Conservation (phyloP, 2,888 invertebrate genomes). For the Spicauda simplicius region DNA sequence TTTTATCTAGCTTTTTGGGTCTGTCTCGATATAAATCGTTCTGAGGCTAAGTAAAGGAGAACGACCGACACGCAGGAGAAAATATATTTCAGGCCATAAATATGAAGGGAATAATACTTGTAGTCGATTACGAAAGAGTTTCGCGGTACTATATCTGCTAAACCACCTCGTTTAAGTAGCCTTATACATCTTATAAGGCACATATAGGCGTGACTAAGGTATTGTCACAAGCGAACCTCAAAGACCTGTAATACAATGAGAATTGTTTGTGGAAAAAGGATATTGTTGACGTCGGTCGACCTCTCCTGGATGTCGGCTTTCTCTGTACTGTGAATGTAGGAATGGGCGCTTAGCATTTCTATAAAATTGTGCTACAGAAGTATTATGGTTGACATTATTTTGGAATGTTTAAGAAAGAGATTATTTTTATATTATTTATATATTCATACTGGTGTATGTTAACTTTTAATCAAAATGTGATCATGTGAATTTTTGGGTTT, state of each 20-base stretch:
- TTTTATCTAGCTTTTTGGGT: conserved; percentile 26
- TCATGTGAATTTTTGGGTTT: not conserved
- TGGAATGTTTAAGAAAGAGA: conserved; percentile 25
- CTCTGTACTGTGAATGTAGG: not conserved
- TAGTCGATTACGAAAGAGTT: no score
- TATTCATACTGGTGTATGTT: conserved; percentile 17
- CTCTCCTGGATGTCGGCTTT: not conserved
- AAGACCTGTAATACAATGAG: no score
- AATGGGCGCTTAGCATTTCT: conserved; percentile 12
- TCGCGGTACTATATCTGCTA: no score
- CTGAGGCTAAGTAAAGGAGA: not conserved
- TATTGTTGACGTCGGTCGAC: not conserved
- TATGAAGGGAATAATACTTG: no score
- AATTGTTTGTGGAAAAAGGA: no score
- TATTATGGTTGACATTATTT: conserved; percentile 27
- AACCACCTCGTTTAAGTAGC: no score
- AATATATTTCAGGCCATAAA: not conserved
- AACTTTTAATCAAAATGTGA: not conserved
- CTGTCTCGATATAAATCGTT: conserved; percentile 3
- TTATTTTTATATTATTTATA: not conserved
- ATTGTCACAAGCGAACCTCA: no score
- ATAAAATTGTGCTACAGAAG: conserved; percentile 14
- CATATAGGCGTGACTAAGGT: no score
- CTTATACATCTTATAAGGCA: no score
- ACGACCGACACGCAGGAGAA: not conserved